Evolutionary conservation across 2,797 vertebrate species (phyloP).

Genomic region (Heterohyrax brucei): DNA sequence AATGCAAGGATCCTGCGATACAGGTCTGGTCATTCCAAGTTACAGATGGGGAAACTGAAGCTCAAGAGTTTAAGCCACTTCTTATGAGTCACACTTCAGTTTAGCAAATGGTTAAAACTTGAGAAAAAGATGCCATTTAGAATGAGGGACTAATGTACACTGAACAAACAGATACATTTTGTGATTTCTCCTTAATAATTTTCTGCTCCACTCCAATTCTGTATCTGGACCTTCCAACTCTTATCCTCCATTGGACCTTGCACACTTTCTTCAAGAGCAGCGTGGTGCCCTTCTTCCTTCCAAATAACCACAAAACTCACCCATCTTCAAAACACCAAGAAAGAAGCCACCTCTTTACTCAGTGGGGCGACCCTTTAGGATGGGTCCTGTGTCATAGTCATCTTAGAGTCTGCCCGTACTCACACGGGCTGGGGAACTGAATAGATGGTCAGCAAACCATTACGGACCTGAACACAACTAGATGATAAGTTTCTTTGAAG

Average conservation of each 20-base stretch:
- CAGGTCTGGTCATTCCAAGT: neutral
- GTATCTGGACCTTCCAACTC: neutral
- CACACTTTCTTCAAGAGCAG: neutral
- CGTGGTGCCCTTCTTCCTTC: neutral
- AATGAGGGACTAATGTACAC: neutral
- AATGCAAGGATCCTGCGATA: neutral
- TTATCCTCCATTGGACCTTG: neutral
- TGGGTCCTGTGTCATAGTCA: neutral
- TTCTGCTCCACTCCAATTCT: neutral
- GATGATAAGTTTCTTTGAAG: slow-evolving; percentile 68
- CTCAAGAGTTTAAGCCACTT: neutral
- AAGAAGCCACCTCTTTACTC: neutral
- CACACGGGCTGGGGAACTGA: neutral
- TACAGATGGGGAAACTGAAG: neutral
- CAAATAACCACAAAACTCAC: neutral
- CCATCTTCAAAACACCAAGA: neutral
- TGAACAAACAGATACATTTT: neutral
- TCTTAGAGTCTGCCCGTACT: neutral
- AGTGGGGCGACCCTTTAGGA: neutral
- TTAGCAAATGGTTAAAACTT: slow-evolving; percentile 59
- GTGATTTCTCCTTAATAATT: neutral
- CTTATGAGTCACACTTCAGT: neutral
- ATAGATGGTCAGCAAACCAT: slow-evolving; percentile 56
- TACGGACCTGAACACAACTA: slow-evolving; percentile 25
- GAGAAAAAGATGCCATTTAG: neutral